phyloP scores from a whole-genome alignment of 2,888 invertebrate genomes.

The Osedax fenrisi region DNA sequence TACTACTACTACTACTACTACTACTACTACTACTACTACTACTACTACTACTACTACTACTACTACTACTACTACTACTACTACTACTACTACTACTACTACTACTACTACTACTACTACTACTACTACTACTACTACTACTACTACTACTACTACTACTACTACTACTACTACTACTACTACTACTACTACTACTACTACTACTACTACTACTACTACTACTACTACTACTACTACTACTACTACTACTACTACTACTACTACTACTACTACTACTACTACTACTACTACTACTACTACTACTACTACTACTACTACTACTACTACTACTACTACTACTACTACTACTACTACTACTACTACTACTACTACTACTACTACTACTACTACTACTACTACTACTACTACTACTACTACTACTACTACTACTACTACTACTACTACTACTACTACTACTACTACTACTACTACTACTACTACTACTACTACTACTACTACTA shows the following conservation, averaged over 20 bases:
- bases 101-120: too few species aligned
- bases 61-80: too few species aligned
- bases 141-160: too few species aligned
- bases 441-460: conserved; percentile 18
- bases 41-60: too few species aligned
- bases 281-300: conserved; percentile 23
- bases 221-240: conserved; percentile 18
- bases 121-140: too few species aligned
- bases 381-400: conserved; percentile 21
- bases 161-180: too few species aligned
- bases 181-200: too few species aligned
- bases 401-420: conserved; percentile 24
- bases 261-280: conserved; percentile 24
- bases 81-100: too few species aligned
- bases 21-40: too few species aligned
- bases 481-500: conserved; percentile 10
- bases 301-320: too few species aligned
- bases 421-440: conserved; percentile 24
- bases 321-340: conserved; percentile 11
- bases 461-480: conserved; percentile 3
- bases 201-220: conserved; percentile 20
- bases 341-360: conserved; percentile 17
- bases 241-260: conserved; percentile 23
- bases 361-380: conserved; percentile 17
- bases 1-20: too few species aligned